These are phyloP conservation scores for Troglohyphantes excavatus DNA, from an alignment of 2,888 invertebrate species.

Conservation along the genomic window DNA sequence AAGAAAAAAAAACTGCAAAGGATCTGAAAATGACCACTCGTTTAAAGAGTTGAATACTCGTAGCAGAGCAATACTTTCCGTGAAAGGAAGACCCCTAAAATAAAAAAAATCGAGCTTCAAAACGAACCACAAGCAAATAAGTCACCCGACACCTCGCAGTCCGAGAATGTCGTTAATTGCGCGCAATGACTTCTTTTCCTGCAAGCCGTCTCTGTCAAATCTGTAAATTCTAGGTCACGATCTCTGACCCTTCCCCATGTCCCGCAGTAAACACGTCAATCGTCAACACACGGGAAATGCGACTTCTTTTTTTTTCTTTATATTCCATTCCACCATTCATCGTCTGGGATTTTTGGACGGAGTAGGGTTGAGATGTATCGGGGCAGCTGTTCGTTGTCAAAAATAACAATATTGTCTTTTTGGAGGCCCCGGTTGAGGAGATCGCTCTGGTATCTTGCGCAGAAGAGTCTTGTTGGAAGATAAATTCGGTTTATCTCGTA, in stretches of 20 bases:
- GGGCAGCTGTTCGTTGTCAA: constrained; percentile 16
- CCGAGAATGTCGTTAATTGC: constrained; percentile 5
- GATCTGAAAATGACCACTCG: too few relatives aligned
- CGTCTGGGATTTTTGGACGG: not conserved
- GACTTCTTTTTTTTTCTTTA: too few relatives aligned
- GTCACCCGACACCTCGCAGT: not conserved
- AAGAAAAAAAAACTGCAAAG: too few relatives aligned
- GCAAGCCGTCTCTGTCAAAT: constrained; percentile 12
- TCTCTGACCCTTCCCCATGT: constrained; percentile 51
- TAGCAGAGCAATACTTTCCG: too few relatives aligned
- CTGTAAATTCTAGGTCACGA: constrained; percentile 54
- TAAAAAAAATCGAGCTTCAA: too few relatives aligned
- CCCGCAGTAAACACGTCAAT: constrained; percentile 8
- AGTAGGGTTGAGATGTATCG: not conserved
- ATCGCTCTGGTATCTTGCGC: not conserved
- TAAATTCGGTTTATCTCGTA: too few relatives aligned
- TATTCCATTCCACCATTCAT: not conserved
- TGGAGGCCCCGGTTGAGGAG: not conserved
- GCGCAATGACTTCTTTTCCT: not conserved
- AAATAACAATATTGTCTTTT: not conserved
- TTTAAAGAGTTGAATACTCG: too few relatives aligned
- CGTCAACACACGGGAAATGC: constrained; percentile 1
- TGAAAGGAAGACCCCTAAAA: too few relatives aligned
- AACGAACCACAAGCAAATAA: not conserved
- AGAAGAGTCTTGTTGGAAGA: too few relatives aligned